Evolutionary conservation across 1,140 invertebrate species (phyloP).

Genomic region (Camponotus vicinus): DNA sequence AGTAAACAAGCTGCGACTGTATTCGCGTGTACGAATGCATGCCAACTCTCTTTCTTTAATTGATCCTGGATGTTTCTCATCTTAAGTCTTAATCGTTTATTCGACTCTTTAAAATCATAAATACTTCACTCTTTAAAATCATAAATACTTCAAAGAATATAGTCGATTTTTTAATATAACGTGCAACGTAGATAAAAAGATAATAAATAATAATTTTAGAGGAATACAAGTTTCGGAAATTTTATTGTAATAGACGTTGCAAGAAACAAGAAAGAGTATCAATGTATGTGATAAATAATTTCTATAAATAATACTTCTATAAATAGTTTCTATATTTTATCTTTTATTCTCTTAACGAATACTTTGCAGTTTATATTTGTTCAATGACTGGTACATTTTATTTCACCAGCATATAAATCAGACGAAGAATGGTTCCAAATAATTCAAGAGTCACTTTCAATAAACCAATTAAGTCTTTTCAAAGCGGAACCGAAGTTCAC

Average conservation of each 20-base stretch:
- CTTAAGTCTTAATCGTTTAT: conserved; percentile 5
- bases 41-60: conserved; percentile 14
- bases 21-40: not conserved
- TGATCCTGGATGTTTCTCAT: not conserved
- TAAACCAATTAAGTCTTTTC: not conserved
- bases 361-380: conserved; percentile 1
- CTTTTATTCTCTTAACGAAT: not conserved
- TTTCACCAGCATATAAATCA: conserved; percentile 25
- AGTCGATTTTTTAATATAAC: not conserved
- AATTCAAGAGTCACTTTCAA: conserved; percentile 6
- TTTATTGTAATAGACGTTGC: not conserved
- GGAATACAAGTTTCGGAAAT: not conserved
- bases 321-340: conserved; percentile 23
- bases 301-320: not conserved
- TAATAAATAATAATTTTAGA: not conserved
- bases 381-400: conserved; percentile 11
- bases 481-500: not conserved
- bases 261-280: not conserved
- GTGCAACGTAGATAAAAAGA: not conserved
- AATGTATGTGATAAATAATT: not conserved
- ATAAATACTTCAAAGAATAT: not conserved
- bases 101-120: not conserved
- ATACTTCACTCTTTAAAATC: not conserved
- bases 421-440: not conserved
- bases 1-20: conserved; percentile 43